Base-by-base conservation (phyloP, 2,888 invertebrate species). In the Heliconius hortense region DNA sequence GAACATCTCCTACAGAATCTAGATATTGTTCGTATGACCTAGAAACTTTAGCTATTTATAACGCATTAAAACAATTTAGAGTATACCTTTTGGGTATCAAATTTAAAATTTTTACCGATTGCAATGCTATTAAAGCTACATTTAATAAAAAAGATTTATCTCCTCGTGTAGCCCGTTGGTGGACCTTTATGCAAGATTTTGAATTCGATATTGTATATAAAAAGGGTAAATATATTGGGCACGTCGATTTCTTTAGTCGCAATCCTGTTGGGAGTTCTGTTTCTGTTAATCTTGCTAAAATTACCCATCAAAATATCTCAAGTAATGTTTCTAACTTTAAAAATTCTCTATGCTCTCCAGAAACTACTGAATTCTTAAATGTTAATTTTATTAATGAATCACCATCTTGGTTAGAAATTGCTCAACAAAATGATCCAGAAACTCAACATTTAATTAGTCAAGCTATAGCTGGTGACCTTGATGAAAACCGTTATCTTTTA, bases 11-110 rank as follows among this genome's bases (percentile, higher is more conserved):
- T 79, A 73, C 81, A 7, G 79, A 83, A 76, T 77, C 24, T 0
- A 81, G 75, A 48, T 84, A 84, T 72, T 21, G 70, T 4, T 82
- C 82, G 21, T 84, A 82, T 64, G 82, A 84, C 24, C 60, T 84
- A 21, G 83, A 84, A 75, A 80, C 80, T 0, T 31, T 83, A 15
- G 82, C 89, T 0, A 79, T 82, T 3, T 79, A 63, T 56, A 81
- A 83, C 7, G 68, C 74, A 1, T 11, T 74, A 15, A 80, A 82
- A 43, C 39, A 43, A 43, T 43, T 43, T 43, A 43, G 39, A 4
- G 39, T 43, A 43, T 43, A 43, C 13, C 39, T 43, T 43, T 15
- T 43, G 13, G 39, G 39, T 43, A 43, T 43, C 39, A 43, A 43
- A 43, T 43, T 43, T 43, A 43, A 15, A 43, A 43, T 43, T 4